Evolutionary conservation across 2,888 invertebrate genomes (phyloP).

Genomic region (Elysia crispata): DNA sequence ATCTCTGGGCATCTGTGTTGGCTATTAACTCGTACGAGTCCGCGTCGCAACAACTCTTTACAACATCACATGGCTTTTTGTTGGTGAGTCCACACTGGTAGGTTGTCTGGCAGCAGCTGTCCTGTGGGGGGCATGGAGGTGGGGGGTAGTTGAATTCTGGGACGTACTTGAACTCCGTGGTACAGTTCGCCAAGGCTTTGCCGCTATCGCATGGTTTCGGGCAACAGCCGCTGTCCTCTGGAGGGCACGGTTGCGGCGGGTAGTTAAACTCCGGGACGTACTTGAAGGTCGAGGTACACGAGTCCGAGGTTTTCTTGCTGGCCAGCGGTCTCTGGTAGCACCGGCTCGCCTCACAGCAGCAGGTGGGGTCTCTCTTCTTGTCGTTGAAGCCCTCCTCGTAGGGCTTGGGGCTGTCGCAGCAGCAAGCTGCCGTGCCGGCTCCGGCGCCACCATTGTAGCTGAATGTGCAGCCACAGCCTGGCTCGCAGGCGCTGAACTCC

Average conservation of each 20-base stretch:
- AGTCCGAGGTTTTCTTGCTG: too few species aligned
- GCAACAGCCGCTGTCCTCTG: too few species aligned
- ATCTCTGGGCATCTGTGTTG: conserved; percentile 26
- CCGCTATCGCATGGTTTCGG: too few species aligned
- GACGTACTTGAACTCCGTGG: too few species aligned
- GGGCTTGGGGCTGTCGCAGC: neutral
- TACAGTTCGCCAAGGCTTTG: too few species aligned
- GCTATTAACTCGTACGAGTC: conserved; percentile 26
- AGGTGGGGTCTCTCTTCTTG: conserved; percentile 23
- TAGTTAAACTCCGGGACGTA: too few species aligned
- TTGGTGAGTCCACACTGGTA: conserved; percentile 25
- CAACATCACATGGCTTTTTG: neutral
- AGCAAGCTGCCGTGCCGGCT: conserved; percentile 14
- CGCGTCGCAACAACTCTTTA: neutral
- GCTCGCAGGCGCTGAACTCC: neutral
- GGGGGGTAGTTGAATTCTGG: too few species aligned
- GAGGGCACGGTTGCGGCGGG: too few species aligned
- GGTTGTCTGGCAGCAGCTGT: neutral
- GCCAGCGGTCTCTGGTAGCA: too few species aligned
- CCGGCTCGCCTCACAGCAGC: neutral
- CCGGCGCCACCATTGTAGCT: conserved; percentile 42
- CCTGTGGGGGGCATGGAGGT: too few species aligned
- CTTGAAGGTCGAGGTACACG: too few species aligned
- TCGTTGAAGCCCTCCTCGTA: conserved; percentile 37
- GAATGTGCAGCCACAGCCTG: conserved; percentile 24